Base-by-base conservation (phyloP, 2,888 invertebrate species). In the Atrina japonica region DNA sequence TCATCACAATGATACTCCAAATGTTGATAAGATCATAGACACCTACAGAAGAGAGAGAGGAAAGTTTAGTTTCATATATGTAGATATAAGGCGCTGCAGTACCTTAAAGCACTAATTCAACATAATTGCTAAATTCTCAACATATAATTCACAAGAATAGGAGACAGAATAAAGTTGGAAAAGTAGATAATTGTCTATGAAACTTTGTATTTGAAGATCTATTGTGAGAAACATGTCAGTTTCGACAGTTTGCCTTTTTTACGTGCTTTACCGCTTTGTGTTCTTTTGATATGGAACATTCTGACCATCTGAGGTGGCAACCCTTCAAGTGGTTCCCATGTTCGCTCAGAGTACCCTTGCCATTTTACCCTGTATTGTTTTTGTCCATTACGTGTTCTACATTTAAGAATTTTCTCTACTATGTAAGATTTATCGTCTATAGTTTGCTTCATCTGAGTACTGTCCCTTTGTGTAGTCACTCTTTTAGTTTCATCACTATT, bases 101-200 rank as follows among this genome's bases (percentile, higher is more conserved):
- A 50, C 18, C 50, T 50, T 27, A 50, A 50, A 50, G 50, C 50
- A 50, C 50, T 50, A 50, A 50, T 27, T 50, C 23, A 50, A 50
- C 50, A 50, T 23, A 50, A 50, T 47, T 27, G 41, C 9, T 41
- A 41, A 41, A 41, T 9, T 9, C 41, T 41, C 41, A 11, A 41
- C 41, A 41, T 41, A 9, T 11, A n/a, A 14, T 9, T 11, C 9
- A 41, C 9, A 14, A 41, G 41, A 41, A 41, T 9, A 41, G 14
- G 14, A 41, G 41, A 41, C 9, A 41, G 14, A 9, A 14, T 11
- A 41, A 41, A 41, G 14, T 41, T 41, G 9, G 41, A 14, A 41
- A 41, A 41, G 41, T 11, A 9, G 41, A 41, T 41, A 41, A 14
- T 9, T 9, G 14, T 41, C 14, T 41, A 41, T 11, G 9, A 11